Evolutionary conservation across 1,140 invertebrate genomes (phyloP).

Genomic region (Caerostris darwini): DNA sequence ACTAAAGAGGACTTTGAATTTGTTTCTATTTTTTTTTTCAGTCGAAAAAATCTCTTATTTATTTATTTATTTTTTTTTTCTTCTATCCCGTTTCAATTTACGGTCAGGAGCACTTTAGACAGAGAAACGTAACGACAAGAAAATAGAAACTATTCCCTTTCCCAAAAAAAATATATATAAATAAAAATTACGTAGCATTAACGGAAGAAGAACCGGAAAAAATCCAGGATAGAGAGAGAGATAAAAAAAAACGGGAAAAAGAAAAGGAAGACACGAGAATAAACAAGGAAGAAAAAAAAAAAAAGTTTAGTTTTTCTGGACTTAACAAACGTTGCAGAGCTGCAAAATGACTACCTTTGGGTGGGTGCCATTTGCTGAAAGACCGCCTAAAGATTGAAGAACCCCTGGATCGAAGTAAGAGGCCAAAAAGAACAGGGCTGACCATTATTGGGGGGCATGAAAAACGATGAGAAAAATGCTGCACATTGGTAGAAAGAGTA

Average conservation of each 20-base stretch:
- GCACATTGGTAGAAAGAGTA: constrained; percentile 46
- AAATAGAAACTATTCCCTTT: constrained; percentile 49
- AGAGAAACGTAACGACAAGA: constrained; percentile 52
- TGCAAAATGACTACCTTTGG: constrained; percentile 71
- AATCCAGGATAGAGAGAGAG: background rate
- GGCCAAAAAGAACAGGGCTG: constrained; percentile 37
- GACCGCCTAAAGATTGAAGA: constrained; percentile 59
- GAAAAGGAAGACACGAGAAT: background rate
- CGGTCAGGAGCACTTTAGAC: constrained; percentile 55
- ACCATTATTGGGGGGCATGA: constrained; percentile 68
- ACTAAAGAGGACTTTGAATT: background rate
- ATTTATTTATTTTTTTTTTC: background rate
- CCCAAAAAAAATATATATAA: background rate
- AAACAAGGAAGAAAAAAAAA: constrained; percentile 30
- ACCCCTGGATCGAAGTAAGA: constrained; percentile 2
- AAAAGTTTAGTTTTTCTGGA: constrained; percentile 33
- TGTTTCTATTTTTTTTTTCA: constrained; percentile 51
- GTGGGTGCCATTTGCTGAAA: constrained; percentile 74
- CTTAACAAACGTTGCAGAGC: constrained; percentile 53
- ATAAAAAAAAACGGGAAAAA: background rate
- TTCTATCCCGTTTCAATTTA: constrained; percentile 40
- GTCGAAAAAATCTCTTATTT: background rate
- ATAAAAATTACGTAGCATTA: constrained; percentile 9
- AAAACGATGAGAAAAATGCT: constrained; percentile 73
- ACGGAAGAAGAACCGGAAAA: background rate